Evolutionary conservation across 1,140 invertebrate genomes (phyloP), one percentile per base, ranked within the genome.

Genomic region (Goniozus legneri): DNA sequence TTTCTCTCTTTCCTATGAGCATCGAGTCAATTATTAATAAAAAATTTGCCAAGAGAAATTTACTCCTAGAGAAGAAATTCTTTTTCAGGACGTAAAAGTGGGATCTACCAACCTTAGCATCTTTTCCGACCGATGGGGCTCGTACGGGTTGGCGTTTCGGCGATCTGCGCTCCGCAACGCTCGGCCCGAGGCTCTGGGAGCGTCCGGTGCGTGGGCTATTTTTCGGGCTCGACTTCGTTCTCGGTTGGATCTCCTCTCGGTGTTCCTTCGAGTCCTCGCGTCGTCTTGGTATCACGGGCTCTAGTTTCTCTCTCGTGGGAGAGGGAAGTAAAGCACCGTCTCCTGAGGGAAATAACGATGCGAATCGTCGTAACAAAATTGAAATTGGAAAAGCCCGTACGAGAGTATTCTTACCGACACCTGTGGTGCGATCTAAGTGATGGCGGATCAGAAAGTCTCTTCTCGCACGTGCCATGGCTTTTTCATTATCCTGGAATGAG

Each of bases 361-460:
- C 33, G 33, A 6, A 35, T 7, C 15, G 13, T 35, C 13, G 13
- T 35, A 4, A 13, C 3, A 52, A 31, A 19, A 31, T 18, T 24
- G 34, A 16, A 35, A 30, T 1, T 3, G 30, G 37, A 2, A 30
- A 27, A 10, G 10, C 10, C 10, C 24, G 24, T 27, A 10, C 10
- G 24, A 27, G 24, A 27, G 10, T n/a, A 27, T 10, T 69, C 74
- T 74, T 73, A 83, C 79, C 83, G 65, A 76, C 75, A 58, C 84
- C 84, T 44, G 83, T 85, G 62, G 84, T 85, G 64, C 84, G 77
- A 74, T 85, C 84, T 54, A 86, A 76, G 66, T 86, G 84, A 75
- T 86, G 84, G 52, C 83, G 79, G 54, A 85, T 81, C 67, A 84
- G 66, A 60, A 75, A 75, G 54, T 79, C 77, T 44, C 73, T 78